Evolutionary conservation across 2,888 invertebrate genomes (phyloP), one percentile per base, ranked within the genome.

Genomic region (Pollenia griseotomentosa): DNA sequence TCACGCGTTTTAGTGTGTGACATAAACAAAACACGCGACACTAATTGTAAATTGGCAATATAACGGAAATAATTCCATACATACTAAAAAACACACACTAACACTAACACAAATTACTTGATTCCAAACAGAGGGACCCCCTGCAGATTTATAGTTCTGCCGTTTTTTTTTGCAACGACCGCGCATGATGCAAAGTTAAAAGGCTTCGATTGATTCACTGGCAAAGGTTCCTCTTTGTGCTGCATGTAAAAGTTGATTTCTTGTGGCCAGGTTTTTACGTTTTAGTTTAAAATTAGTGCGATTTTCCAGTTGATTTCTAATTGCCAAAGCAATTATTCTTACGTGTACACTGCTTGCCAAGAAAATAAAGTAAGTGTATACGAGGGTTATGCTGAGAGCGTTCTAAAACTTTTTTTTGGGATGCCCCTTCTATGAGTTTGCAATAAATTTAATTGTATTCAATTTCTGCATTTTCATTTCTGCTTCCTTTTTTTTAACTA

Each of bases 1-100:
- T 75, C 87, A 80, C 82, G 85, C 84, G 77, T 81, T 66, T 44
- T 73, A 55, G 55, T 81, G 74, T 81, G 73, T 77, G 73, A 81
- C 74, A 57, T 55, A 63, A 74, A 63, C 53, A 63, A 75, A 61
- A 86, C 89, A 89, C 88, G 88, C 88, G 81, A 88, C 85, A 66
- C 83, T 88, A 88, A 88, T 87, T 88, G 77, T 65, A 74, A 88
- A 80, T 83, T 80, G 86, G 71, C 74, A 82, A 68, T 73, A 78
- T 44, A 83, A 70, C 55, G 80, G 77, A 77, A 74, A 61, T 87
- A n/a, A 57, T 63, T 48, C 23, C 61, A 71, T 8, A 75, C 12
- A 44, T 16, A 61, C 8, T 40, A 44, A n/a, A n/a, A n/a, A n/a
- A 65, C 33, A 71, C n/a, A 11, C 23, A 19, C 23, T 40, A n/a